These are phyloP conservation scores for Sigmodon hispidus DNA, from an alignment of 2,113 vertebrate species.

Conservation along the genomic window DNA sequence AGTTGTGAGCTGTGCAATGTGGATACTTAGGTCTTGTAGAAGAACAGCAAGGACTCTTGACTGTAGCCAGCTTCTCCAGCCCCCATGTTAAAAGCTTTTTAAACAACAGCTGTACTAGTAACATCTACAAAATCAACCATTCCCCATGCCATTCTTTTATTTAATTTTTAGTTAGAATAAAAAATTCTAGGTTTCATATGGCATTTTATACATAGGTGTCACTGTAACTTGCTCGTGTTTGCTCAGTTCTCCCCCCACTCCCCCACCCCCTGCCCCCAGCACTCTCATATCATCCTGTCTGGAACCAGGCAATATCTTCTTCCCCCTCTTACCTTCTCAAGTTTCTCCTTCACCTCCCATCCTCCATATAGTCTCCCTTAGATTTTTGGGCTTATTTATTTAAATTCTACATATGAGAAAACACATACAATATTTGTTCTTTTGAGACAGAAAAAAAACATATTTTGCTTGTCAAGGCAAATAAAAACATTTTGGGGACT, in stretches of 20 bases:
- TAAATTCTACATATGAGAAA: not conserved
- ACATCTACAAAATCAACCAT: conserved; percentile 17
- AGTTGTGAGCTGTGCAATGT: not conserved
- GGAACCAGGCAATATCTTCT: not conserved
- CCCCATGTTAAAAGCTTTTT: not conserved
- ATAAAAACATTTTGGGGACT: not conserved
- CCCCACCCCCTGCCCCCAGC: not conserved
- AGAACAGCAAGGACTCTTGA: not conserved
- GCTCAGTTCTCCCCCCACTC: not conserved
- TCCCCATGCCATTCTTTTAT: not conserved
- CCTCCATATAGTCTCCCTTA: not conserved
- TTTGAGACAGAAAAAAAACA: not conserved
- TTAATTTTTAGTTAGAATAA: not conserved
- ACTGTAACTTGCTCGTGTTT: not conserved
- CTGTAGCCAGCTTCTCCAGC: not conserved
- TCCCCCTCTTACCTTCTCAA: not conserved
- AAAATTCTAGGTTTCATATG: not conserved
- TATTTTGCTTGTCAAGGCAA: not conserved
- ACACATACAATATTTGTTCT: not conserved
- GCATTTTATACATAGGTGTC: not conserved
- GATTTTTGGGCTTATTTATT: not conserved
- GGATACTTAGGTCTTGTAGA: not conserved
- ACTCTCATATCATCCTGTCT: not conserved
- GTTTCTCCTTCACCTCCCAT: not conserved
- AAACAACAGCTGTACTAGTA: not conserved